These are phyloP conservation scores for Herpetotheres cachinnans DNA, from an alignment of 2,113 vertebrate species.

Conservation along the genomic window DNA sequence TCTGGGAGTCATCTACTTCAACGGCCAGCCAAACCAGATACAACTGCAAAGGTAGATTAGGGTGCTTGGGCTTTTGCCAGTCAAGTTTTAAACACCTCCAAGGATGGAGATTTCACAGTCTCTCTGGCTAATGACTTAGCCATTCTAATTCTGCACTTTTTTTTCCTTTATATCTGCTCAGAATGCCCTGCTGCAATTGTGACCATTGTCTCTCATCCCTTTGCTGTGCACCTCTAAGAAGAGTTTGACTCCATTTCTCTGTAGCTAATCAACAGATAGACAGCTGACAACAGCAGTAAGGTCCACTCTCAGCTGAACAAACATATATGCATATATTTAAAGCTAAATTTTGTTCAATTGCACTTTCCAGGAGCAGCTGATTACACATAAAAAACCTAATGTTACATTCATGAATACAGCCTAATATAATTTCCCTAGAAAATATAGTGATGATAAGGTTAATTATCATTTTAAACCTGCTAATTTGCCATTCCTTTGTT, in stretches of 20 bases:
- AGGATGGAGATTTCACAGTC: neutral
- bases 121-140: neutral
- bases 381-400: conserved; percentile 7
- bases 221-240: neutral
- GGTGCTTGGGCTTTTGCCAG: neutral
- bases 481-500: conserved; percentile 47
- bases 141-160: neutral
- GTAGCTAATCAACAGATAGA: neutral
- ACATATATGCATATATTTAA: neutral
- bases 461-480: conserved; percentile 54
- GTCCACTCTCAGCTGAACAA: neutral
- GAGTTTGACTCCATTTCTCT: neutral
- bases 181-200: neutral
- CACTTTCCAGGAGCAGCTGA: conserved; percentile 9
- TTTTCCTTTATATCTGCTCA: neutral
- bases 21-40: neutral
- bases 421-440: conserved; percentile 30
- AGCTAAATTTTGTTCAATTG: neutral
- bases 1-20: neutral
- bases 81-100: neutral
- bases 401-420: conserved; percentile 20
- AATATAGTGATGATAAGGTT: conserved; percentile 55
- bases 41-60: neutral
- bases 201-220: neutral
- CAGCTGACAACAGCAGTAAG: neutral